Conservation (phyloP, 2,113 vertebrate genomes). For the Sylvilagus bachmani region DNA sequence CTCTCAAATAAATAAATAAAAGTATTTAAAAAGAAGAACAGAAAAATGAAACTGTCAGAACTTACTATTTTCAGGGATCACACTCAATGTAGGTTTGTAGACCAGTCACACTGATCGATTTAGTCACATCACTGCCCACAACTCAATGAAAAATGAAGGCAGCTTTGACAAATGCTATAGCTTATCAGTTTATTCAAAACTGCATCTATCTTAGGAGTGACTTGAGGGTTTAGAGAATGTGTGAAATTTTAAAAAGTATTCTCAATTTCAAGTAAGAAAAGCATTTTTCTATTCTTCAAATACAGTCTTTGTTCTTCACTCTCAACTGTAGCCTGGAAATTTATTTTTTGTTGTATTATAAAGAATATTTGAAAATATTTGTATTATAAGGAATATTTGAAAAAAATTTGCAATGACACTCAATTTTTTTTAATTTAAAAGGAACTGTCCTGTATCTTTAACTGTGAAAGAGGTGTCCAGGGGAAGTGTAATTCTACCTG, state of each 20-base stretch:
- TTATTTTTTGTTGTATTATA: neutral
- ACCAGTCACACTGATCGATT: neutral
- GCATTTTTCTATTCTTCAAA: neutral
- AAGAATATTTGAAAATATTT: conserved; percentile 22
- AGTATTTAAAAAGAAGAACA: too few species aligned
- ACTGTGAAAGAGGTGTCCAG: neutral
- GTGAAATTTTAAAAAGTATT: neutral
- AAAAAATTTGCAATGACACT: neutral
- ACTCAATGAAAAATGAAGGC: neutral
- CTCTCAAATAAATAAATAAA: too few species aligned
- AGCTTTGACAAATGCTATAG: neutral
- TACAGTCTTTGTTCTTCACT: neutral
- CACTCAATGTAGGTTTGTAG: neutral
- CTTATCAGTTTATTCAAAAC: neutral
- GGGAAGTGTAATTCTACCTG: neutral
- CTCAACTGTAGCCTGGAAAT: neutral
- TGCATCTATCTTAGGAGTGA: neutral
- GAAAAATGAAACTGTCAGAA: neutral
- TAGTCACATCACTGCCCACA: neutral
- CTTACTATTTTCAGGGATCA: neutral
- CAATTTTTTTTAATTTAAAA: neutral
- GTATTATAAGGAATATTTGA: conserved; percentile 3
- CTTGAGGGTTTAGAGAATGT: neutral
- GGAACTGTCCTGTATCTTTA: neutral
- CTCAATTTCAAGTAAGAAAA: neutral